Evolutionary conservation across 2,113 vertebrate species (phyloP), one percentile per base, ranked within the genome.

Genomic region (Peromyscus maniculatus): DNA sequence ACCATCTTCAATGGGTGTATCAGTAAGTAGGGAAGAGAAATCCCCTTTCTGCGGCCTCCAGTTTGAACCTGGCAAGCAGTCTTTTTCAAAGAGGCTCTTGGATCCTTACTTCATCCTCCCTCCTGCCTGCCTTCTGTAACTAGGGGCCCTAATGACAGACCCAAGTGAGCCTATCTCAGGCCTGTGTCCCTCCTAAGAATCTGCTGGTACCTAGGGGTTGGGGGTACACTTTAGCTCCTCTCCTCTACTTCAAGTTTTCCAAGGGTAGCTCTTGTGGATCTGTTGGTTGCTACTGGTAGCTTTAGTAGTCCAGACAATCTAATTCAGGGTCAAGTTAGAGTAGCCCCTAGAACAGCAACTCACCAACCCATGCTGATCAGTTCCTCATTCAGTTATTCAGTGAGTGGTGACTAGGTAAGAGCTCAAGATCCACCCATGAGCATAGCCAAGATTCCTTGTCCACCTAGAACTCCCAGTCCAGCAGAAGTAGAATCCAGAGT

Each of bases 201-300:
- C 16, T 0, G 22, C 8, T 4, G 5, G 1, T 0, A 5, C 2
- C 2, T 22, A 4, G 24, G n/a, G 57, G 12, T 7, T 12, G 4
- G 79, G 19, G 19, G 15, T 12, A 16, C 12, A 16, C 9, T 17
- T 39, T 39, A 17, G n/a, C 10, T 55, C 83, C 39, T 82, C 64
- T 80, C 12, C 43, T 71, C 62, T 43, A 21, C 24, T 71, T 57
- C 80, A 64, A 6, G 13, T 6, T 8, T 77, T 59, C 31, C 46
- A 46, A 36, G 69, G 28, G 77, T 17, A 49, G 15, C 46, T 36
- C 28, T 28, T 28, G 0, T 3, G 9, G 46, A 82, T 7, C 1
- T 15, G 72, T 1, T 49, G 22, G 69, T 59, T 66, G 43, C 31
- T 17, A 39, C 33, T 15, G 36, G 21, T 4, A 43, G 91, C 59